Base-by-base conservation (phyloP, 1,140 invertebrate species). In the Micrasema longulum region DNA sequence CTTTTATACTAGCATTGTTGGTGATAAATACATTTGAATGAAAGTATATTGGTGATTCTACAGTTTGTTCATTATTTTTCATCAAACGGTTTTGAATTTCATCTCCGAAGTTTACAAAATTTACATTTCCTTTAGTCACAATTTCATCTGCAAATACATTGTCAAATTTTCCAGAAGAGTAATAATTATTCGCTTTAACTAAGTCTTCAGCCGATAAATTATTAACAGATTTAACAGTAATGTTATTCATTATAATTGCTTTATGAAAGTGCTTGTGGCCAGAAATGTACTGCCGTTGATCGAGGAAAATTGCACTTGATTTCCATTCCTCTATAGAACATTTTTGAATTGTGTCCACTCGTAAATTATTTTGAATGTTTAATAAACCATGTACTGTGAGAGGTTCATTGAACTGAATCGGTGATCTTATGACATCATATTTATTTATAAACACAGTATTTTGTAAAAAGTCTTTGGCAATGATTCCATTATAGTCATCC, bases 261-360 rank as follows among this genome's bases (percentile, higher is more conserved):
- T 74, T 48, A 20, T 74, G 53, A 48, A 74, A 74, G 10, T 38
- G 26, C 31, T 70, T 74, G 12, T 43, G 14, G 3, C 72, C 72
- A 68, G 16, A n/a, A 55, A 64, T 60, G 18, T 67, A 22, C 67
- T 69, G 50, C 35, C 20, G 20, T 41, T 70, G 38, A 62, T 74
- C 43, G 6, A 74, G 31, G 65, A 41, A 73, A 26, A 74, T 64
- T 18, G 68, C 62, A 52, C 69, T 67, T 3, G 18, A 35, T 50
- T 62, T 71, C 73, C 73, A 75, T 38, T 75, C 73, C 23, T 71
- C 38, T 20, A 72, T 16, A 36, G 20, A 64, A 48, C 69, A 75
- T 36, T 57, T 35, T 64, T 71, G 22, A 18, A 72, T 65, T 26
- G 35, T 55, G 16, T 69, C 26, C 48, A 55, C 60, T 12, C 45